phyloP scores from a whole-genome alignment of 2,797 vertebrate genomes.

The Parauchenoglanis ngamensis region DNA sequence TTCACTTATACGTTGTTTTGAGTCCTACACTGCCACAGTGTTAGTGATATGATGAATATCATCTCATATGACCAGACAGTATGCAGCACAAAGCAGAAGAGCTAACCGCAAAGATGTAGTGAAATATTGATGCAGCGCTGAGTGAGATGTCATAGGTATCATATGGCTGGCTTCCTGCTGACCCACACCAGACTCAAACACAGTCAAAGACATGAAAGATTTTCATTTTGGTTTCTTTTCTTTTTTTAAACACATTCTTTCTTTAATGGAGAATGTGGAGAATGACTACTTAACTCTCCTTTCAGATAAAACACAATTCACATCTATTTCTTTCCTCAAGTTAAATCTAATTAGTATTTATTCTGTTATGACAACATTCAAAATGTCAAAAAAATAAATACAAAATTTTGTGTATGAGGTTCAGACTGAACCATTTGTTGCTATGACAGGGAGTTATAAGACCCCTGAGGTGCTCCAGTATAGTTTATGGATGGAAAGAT shows the following conservation, averaged over 20 bases:
- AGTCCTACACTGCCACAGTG: background rate
- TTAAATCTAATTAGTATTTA: background rate
- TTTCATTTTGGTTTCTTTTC: background rate
- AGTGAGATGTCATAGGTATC: constrained; percentile 70
- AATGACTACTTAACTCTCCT: background rate
- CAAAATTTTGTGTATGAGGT: background rate
- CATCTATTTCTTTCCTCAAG: background rate
- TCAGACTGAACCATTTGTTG: background rate
- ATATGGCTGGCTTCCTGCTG: constrained; percentile 66
- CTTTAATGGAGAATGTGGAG: background rate
- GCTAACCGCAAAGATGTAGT: constrained; percentile 60
- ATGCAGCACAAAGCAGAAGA: constrained; percentile 38
- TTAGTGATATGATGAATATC: constrained; percentile 41
- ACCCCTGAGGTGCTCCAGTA: background rate
- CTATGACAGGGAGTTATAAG: background rate
- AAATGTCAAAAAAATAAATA: background rate
- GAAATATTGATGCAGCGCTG: constrained; percentile 70
- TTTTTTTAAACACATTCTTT: background rate
- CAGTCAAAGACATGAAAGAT: background rate
- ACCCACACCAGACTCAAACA: constrained; percentile 53
- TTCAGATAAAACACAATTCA: background rate
- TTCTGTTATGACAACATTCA: background rate
- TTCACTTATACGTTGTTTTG: background rate
- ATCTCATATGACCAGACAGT: constrained; percentile 30
- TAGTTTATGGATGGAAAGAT: background rate